Conservation (phyloP, 2,113 vertebrate species). For the Paramisgurnus dabryanus region DNA sequence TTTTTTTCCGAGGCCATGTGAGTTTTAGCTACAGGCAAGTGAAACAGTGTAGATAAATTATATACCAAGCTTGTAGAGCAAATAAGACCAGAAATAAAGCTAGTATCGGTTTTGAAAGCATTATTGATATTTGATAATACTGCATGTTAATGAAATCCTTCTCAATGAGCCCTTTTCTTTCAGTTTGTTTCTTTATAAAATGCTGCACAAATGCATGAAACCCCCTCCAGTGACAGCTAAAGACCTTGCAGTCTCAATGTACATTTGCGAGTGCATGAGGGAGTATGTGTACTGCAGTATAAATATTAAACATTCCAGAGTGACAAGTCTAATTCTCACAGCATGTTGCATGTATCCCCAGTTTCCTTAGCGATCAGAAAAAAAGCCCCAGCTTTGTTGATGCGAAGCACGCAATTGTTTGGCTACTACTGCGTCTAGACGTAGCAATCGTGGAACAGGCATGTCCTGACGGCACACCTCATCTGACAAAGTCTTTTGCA, state of each 20-base stretch:
- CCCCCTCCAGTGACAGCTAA: not conserved
- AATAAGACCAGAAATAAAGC: not conserved
- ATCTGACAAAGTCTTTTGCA: slow-evolving; percentile 51
- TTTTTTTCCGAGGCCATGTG: not conserved
- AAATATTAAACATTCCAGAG: slow-evolving; percentile 26
- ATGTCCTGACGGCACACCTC: slow-evolving; percentile 79
- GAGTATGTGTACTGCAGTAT: slow-evolving; percentile 24
- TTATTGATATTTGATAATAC: not conserved
- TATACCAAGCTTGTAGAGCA: not conserved
- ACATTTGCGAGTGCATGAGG: slow-evolving; percentile 40
- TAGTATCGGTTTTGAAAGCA: not conserved
- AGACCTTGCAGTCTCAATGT: slow-evolving; percentile 6
- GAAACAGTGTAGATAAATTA: too few relatives aligned
- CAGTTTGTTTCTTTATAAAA: not conserved
- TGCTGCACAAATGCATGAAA: too few relatives aligned
- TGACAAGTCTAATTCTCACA: slow-evolving; percentile 28
- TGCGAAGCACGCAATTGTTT: slow-evolving; percentile 73
- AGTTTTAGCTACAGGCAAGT: slow-evolving; percentile 11
- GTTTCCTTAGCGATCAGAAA: slow-evolving; percentile 2
- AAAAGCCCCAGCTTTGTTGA: slow-evolving; percentile 64
- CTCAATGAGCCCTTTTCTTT: too few relatives aligned
- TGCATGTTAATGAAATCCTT: not conserved
- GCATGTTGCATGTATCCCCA: slow-evolving; percentile 6
- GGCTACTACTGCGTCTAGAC: slow-evolving; percentile 78
- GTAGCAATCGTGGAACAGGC: slow-evolving; percentile 60